These are phyloP conservation scores for Galeopsomyia nigrocyanea DNA, from an alignment of 2,888 invertebrate species.

Conservation along the genomic window DNA sequence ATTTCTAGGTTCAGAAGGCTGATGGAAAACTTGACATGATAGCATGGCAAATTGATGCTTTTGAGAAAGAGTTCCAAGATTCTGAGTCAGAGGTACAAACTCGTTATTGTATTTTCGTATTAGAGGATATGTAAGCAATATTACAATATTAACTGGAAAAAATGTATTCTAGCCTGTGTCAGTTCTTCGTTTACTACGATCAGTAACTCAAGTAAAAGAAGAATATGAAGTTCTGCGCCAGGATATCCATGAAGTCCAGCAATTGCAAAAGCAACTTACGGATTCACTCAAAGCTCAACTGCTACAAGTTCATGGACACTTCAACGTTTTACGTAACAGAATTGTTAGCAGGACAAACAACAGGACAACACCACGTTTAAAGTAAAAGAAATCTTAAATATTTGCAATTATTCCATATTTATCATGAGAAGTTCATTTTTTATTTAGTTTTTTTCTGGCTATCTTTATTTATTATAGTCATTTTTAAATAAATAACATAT, in stretches of 20 bases:
- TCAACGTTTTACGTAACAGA: constrained; percentile 79
- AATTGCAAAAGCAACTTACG: constrained; percentile 83
- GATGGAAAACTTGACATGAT: constrained; percentile 81
- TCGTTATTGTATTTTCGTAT: too few species aligned
- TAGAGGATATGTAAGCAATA: not conserved
- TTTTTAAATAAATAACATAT: not conserved
- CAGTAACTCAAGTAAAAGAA: constrained; percentile 81
- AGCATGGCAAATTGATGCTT: constrained; percentile 81
- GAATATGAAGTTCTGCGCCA: constrained; percentile 85
- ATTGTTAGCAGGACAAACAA: constrained; percentile 70
- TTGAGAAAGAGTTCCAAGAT: constrained; percentile 76
- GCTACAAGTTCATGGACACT: constrained; percentile 80
- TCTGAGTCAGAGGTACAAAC: constrained; percentile 68
- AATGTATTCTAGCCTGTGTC: constrained; percentile 68
- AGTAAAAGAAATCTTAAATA: constrained; percentile 52
- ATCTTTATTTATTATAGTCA: constrained; percentile 1
- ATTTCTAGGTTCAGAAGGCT: constrained; percentile 78
- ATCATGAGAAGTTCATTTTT: constrained; percentile 28
- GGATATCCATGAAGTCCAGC: constrained; percentile 85
- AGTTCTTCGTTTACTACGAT: constrained; percentile 80
- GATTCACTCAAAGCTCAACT: constrained; percentile 81
- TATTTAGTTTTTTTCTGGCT: constrained; percentile 1
- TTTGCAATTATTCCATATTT: constrained; percentile 4
- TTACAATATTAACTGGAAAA: constrained; percentile 12
- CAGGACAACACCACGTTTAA: constrained; percentile 59